Percentiles rank a stretch among this genome's conserved stretches.
phyloP scores from a whole-genome alignment of 2,888 invertebrate genomes.

The Trichopoda pennipes region DNA sequence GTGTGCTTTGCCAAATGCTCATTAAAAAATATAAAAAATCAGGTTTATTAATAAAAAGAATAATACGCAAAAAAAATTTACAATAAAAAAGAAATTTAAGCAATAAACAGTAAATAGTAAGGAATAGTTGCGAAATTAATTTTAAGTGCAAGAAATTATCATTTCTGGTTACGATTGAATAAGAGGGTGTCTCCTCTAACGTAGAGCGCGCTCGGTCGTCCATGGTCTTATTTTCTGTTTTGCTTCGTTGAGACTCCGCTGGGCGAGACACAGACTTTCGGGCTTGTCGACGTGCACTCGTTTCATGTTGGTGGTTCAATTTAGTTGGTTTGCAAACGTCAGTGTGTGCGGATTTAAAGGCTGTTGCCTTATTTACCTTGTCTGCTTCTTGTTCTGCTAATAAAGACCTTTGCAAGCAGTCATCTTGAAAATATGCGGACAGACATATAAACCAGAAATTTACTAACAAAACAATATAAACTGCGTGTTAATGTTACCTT shows the following conservation, averaged over 20 bases:
- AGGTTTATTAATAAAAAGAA: constrained; percentile 33
- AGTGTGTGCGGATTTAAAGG: constrained; percentile 63
- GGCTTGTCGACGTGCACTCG: constrained; percentile 66
- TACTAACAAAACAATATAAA: constrained; percentile 38
- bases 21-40: constrained; percentile 47
- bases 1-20: constrained; percentile 68
- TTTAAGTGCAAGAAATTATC: constrained; percentile 37
- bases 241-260: constrained; percentile 69
- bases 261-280: constrained; percentile 65
- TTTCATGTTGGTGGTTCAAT: constrained; percentile 64
- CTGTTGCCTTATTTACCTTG: constrained; percentile 33
- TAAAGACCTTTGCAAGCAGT: constrained; percentile 35
- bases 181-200: constrained; percentile 68
- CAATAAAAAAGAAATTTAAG: constrained; percentile 24
- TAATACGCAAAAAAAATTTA: constrained; percentile 54
- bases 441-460: constrained; percentile 39
- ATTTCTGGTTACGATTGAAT: constrained; percentile 64
- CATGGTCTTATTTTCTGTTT: constrained; percentile 60
- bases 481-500: constrained; percentile 59
- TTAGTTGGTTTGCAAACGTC: constrained; percentile 68
- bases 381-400: constrained; percentile 33
- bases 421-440: constrained; percentile 33
- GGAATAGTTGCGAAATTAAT: constrained; percentile 61
- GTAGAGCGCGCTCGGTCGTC: constrained; percentile 63
- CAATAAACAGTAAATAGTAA: constrained; percentile 8